These are phyloP conservation scores for Oncorhynchus kisutch DNA, from an alignment of 2,113 vertebrate species.

Conservation along the genomic window DNA sequence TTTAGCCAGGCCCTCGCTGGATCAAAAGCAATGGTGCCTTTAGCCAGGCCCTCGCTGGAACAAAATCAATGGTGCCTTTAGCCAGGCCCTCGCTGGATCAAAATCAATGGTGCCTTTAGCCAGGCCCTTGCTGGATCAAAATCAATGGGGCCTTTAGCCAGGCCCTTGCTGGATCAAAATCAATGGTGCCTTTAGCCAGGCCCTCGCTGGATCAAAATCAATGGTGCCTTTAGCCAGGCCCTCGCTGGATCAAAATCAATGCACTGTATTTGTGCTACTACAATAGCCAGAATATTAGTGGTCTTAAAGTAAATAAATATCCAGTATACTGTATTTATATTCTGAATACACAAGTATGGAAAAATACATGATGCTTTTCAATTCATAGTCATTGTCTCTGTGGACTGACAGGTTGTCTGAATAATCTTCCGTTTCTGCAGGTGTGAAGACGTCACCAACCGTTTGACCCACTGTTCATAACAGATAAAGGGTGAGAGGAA, in stretches of 20 bases:
- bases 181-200: too few species aligned
- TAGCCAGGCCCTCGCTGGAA: too few species aligned
- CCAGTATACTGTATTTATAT: slow-evolving; percentile 13
- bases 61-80: slow-evolving; percentile 46
- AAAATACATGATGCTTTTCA: slow-evolving; percentile 53
- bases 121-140: too few species aligned
- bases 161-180: too few species aligned
- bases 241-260: slow-evolving; percentile 1
- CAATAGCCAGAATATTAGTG: slow-evolving; percentile 16
- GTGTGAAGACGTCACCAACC: slow-evolving; percentile 51
- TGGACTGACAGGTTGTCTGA: slow-evolving; percentile 55
- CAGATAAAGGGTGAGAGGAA: slow-evolving; percentile 29
- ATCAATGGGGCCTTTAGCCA: too few species aligned
- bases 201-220: too few species aligned
- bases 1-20: too few species aligned
- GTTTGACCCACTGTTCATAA: slow-evolving; percentile 35
- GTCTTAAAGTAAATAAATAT: neutral
- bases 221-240: too few species aligned
- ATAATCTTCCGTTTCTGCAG: slow-evolving; percentile 62
- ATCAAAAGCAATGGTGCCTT: too few species aligned
- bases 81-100: too few species aligned
- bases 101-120: too few species aligned
- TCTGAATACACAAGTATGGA: slow-evolving; percentile 28
- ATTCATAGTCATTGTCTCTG: slow-evolving; percentile 55
- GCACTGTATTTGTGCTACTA: slow-evolving; percentile 49